phyloP scores from a whole-genome alignment of 2,888 invertebrate species.

The Nemoura dubitans region DNA sequence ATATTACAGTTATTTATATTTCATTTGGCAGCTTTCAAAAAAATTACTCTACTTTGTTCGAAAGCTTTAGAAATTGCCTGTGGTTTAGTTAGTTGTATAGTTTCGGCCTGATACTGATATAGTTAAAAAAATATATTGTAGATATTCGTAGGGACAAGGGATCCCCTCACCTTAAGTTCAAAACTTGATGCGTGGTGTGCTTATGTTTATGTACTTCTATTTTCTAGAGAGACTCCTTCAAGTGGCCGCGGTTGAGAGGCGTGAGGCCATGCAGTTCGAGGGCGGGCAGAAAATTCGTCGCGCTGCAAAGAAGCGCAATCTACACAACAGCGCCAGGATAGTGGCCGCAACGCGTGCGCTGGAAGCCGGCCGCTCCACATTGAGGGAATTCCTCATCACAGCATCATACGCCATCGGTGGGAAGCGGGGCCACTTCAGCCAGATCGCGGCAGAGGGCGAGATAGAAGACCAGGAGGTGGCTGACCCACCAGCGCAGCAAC shows the following conservation, averaged over 20 bases:
- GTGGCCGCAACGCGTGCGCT: not conserved
- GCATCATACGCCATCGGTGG: not conserved
- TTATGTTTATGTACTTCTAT: not conserved
- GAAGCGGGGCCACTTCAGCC: not conserved
- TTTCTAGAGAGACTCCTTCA: not conserved
- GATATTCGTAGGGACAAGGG: no score
- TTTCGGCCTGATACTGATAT: no score
- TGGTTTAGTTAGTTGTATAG: no score
- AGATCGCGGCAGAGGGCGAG: not conserved
- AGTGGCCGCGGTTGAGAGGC: not conserved
- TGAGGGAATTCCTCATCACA: not conserved
- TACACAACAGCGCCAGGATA: not conserved
- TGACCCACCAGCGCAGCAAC: not conserved
- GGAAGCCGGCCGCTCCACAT: not conserved
- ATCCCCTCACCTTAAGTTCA: no score
- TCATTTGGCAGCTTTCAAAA: no score
- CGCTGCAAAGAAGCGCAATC: not conserved
- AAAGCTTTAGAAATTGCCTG: no score
- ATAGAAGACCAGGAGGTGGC: not conserved
- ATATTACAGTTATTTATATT: no score
- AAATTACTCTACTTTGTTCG: no score
- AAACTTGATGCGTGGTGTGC: not conserved
- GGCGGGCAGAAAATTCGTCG: not conserved
- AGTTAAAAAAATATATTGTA: no score
- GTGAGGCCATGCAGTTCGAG: not conserved